Evolutionary conservation across 2,113 vertebrate species (phyloP).

Genomic region (Falcunculus frontatus): DNA sequence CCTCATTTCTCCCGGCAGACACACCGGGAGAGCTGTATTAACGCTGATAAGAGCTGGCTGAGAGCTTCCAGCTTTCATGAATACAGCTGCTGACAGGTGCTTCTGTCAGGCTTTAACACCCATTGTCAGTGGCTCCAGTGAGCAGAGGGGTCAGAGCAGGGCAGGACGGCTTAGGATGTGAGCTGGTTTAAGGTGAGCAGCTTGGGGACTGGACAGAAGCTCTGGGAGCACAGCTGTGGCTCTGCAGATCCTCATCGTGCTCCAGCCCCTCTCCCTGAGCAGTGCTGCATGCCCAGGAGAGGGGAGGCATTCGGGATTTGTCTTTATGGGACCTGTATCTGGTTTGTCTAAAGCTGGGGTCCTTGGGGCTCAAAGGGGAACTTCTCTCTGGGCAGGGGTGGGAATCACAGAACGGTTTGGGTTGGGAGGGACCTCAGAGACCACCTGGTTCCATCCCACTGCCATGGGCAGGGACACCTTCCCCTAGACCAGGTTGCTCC

Average conservation of each 20-base stretch:
- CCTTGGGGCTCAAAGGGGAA: not conserved
- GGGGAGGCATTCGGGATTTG: not conserved
- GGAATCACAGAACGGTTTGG: not conserved
- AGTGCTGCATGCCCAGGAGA: fast-evolving
- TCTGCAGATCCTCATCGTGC: not conserved
- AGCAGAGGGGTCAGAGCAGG: not conserved
- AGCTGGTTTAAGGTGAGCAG: not conserved
- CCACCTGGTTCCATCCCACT: not conserved
- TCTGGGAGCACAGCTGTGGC: fast-evolving
- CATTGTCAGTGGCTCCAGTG: not conserved
- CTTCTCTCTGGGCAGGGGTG: not conserved
- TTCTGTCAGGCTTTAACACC: not conserved
- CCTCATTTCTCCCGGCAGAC: not conserved
- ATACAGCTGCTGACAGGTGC: not conserved
- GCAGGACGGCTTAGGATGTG: not conserved
- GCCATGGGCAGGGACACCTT: not conserved
- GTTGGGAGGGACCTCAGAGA: not conserved
- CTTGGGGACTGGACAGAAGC: not conserved
- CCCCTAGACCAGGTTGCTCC: not conserved
- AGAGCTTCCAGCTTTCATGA: not conserved
- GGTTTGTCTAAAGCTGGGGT: not conserved
- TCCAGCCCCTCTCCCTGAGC: not conserved
- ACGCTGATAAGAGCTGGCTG: not conserved
- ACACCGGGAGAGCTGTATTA: not conserved
- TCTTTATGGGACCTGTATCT: not conserved